Percentiles rank a stretch among this genome's conserved stretches.
These are phyloP conservation scores for Falco novaeseelandiae DNA, from an alignment of 2,797 vertebrate genomes.

Conservation along the genomic window DNA sequence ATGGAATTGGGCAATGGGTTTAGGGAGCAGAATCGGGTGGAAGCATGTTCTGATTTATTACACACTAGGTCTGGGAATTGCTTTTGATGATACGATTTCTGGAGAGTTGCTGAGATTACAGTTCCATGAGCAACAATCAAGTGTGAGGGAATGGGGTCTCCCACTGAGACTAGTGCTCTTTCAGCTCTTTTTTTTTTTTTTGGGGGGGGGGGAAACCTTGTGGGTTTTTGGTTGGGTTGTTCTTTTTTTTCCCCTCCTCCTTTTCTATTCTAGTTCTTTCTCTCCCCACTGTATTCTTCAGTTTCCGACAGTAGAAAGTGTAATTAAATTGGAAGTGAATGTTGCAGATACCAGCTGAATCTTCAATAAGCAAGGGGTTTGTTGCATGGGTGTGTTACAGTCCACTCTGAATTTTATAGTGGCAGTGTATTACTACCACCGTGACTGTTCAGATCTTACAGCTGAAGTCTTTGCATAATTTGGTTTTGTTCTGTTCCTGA, in stretches of 20 bases:
- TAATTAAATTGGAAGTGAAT: neutral
- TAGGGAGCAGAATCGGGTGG: neutral
- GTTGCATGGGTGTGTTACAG: neutral
- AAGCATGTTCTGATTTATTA: neutral
- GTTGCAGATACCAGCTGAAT: neutral
- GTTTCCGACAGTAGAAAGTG: neutral
- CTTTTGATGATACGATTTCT: neutral
- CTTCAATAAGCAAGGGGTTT: neutral
- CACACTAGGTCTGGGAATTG: neutral
- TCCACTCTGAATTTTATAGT: neutral
- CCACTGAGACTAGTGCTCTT: neutral
- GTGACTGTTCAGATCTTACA: neutral
- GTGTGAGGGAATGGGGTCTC: neutral
- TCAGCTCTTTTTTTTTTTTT: neutral
- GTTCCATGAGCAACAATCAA: neutral
- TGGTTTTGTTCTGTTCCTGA: neutral
- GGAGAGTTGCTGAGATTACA: neutral
- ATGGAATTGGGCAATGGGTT: neutral
- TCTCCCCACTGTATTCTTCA: rapidly evolving
- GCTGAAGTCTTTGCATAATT: neutral
- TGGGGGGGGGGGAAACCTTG: neutral
- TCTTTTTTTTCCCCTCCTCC: neutral
- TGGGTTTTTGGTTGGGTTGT: rapidly evolving
- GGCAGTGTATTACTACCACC: neutral
- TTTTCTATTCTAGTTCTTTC: neutral